These are phyloP conservation scores for Machimus atricapillus DNA, from an alignment of 2,888 invertebrate species.

Conservation along the genomic window DNA sequence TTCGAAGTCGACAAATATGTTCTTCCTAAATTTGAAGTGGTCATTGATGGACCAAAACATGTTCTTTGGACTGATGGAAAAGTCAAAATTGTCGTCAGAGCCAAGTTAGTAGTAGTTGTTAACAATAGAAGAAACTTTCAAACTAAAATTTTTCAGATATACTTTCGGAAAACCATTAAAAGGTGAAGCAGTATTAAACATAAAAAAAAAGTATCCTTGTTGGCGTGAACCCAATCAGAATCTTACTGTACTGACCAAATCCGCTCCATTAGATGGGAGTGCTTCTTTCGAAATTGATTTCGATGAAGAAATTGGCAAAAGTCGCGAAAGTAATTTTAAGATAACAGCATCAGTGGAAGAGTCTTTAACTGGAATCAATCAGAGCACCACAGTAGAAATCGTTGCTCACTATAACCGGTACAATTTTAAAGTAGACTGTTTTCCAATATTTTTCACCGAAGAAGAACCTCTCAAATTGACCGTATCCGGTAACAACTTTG, in stretches of 20 bases:
- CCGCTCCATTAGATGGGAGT: constrained; percentile 70
- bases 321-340: constrained; percentile 12
- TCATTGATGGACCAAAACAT: constrained; percentile 78
- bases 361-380: constrained; percentile 79
- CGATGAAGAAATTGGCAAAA: background rate
- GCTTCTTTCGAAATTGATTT: constrained; percentile 76
- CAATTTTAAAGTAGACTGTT: constrained; percentile 68
- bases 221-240: background rate
- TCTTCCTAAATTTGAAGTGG: constrained; percentile 87
- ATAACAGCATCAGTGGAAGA: constrained; percentile 92
- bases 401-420: constrained; percentile 80
- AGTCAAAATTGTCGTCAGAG: constrained; percentile 76
- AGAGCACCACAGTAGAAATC: constrained; percentile 77
- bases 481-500: constrained; percentile 74
- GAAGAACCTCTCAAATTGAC: constrained; percentile 73
- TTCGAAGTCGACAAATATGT: constrained; percentile 82
- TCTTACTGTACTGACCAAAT: constrained; percentile 64
- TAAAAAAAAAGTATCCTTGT: background rate
- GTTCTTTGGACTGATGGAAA: constrained; percentile 79
- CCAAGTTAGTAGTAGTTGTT: constrained; percentile 69
- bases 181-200: constrained; percentile 76
- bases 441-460: constrained; percentile 73
- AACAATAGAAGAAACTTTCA: background rate
- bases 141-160: constrained; percentile 65
- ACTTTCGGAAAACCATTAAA: constrained; percentile 86